These are phyloP conservation scores for Halcyon leucocephala DNA, from an alignment of 2,797 vertebrate genomes.

Conservation along the genomic window DNA sequence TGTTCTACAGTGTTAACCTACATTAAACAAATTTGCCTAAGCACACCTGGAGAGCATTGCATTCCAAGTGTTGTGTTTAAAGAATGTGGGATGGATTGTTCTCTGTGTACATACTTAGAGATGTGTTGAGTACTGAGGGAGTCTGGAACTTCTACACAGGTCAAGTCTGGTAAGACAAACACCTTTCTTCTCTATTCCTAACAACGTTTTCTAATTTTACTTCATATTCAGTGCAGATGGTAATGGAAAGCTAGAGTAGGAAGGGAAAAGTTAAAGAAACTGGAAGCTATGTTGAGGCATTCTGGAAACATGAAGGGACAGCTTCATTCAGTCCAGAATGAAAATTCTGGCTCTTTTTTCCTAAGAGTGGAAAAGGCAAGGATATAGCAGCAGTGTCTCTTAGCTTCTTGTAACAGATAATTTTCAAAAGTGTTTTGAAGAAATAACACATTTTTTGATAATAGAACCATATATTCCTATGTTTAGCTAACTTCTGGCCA, in stretches of 20 bases:
- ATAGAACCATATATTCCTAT: neutral
- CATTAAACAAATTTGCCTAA: neutral
- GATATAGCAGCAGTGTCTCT: neutral
- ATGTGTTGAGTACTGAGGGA: neutral
- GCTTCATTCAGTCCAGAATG: neutral
- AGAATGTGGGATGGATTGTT: neutral
- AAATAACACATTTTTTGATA: neutral
- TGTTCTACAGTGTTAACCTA: neutral
- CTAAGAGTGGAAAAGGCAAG: neutral
- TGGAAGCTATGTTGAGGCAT: neutral
- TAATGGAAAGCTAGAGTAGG: neutral
- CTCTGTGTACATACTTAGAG: neutral
- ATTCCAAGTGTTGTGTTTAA: neutral
- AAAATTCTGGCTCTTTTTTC: neutral
- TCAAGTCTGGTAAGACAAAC: neutral
- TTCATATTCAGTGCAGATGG: neutral
- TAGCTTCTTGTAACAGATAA: neutral
- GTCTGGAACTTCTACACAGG: neutral
- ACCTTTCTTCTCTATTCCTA: neutral
- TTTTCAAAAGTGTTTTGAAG: neutral
- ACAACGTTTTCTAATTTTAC: neutral
- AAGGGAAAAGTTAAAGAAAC: neutral
- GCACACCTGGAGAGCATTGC: neutral
- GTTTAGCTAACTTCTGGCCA: neutral
- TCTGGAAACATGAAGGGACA: neutral